Evolutionary conservation across 2,113 vertebrate genomes (phyloP).

Genomic region (Festucalex cinctus): DNA sequence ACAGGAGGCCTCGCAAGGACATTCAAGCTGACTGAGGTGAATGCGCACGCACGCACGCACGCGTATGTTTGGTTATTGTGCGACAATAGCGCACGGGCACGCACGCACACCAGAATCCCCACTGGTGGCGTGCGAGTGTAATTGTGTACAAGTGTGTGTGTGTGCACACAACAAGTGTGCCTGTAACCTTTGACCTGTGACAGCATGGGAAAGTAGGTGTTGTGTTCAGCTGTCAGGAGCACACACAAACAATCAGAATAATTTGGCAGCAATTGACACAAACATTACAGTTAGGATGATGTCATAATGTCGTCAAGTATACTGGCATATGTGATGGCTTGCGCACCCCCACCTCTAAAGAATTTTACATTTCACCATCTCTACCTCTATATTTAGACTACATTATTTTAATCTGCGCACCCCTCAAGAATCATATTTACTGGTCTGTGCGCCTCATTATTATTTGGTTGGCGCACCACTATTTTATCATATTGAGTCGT

Average conservation of each 20-base stretch:
- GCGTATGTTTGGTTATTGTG: slow-evolving; percentile 20
- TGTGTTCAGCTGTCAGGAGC: slow-evolving; percentile 50
- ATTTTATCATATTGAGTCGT: too few species aligned
- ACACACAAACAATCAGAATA: slow-evolving; percentile 21
- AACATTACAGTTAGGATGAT: background rate
- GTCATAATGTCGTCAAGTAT: background rate
- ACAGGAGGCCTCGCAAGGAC: slow-evolving; percentile 43
- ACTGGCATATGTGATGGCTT: background rate
- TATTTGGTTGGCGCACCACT: too few species aligned
- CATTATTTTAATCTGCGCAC: background rate
- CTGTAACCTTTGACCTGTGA: slow-evolving; percentile 52
- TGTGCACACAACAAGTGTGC: slow-evolving; percentile 55
- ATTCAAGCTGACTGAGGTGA: slow-evolving; percentile 22
- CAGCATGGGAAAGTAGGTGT: slow-evolving; percentile 67
- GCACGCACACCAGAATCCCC: slow-evolving; percentile 15
- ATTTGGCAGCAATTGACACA: slow-evolving; percentile 31
- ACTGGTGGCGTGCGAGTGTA: slow-evolving; percentile 19
- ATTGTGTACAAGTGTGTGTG: slow-evolving; percentile 10
- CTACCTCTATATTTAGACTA: too few species aligned
- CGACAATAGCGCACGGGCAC: slow-evolving; percentile 22
- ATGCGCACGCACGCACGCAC: slow-evolving; percentile 26
- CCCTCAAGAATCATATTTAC: background rate
- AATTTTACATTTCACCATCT: too few species aligned
- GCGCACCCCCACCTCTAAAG: background rate
- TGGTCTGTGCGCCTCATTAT: background rate